Conservation (phyloP, 2,888 invertebrate genomes). For the Drosophila diplacantha region DNA sequence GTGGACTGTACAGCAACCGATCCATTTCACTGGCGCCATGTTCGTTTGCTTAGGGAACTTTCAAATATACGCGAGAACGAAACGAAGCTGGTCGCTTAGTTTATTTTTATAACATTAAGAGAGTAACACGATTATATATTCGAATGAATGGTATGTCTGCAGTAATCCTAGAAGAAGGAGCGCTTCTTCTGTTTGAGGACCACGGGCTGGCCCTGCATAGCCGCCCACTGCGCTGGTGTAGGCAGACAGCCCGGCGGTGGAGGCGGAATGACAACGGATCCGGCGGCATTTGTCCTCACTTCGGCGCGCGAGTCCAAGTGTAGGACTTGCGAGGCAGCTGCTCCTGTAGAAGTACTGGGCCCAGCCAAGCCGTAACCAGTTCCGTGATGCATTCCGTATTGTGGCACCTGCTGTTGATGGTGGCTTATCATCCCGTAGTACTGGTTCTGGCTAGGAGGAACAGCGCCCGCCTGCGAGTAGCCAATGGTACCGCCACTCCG, state of each 20-base stretch:
- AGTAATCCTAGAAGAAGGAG: slow-evolving; percentile 64
- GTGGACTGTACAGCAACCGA: slow-evolving; percentile 10
- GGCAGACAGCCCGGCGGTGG: slow-evolving; percentile 77
- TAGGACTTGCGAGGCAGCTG: slow-evolving; percentile 50
- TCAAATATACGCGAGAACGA: slow-evolving; percentile 72
- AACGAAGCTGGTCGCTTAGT: slow-evolving; percentile 57
- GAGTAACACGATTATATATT: slow-evolving; percentile 47
- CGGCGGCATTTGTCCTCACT: slow-evolving; percentile 59
- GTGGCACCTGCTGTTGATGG: slow-evolving; percentile 55
- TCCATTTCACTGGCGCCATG: slow-evolving; percentile 48
- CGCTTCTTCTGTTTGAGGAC: slow-evolving; percentile 69
- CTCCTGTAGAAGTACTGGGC: slow-evolving; percentile 59
- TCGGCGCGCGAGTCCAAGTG: slow-evolving; percentile 66
- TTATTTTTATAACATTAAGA: slow-evolving; percentile 48
- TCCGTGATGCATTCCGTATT: slow-evolving; percentile 30
- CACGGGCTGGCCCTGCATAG: slow-evolving; percentile 76
- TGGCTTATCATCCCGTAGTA: slow-evolving; percentile 66
- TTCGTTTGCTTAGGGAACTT: slow-evolving; percentile 62
- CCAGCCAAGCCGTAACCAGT: slow-evolving; percentile 48
- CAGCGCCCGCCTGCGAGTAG: slow-evolving; percentile 13
- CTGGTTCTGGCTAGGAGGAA: slow-evolving; percentile 49
- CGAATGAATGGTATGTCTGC: slow-evolving; percentile 31
- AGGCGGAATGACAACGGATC: slow-evolving; percentile 74
- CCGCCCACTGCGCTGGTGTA: slow-evolving; percentile 76
- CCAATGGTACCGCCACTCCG: slow-evolving; percentile 34